A percentile compares a stretch with the other conserved stretches of the same genome.
Conservation (phyloP, 2,113 vertebrate species). For the Percopsis transmontana region DNA sequence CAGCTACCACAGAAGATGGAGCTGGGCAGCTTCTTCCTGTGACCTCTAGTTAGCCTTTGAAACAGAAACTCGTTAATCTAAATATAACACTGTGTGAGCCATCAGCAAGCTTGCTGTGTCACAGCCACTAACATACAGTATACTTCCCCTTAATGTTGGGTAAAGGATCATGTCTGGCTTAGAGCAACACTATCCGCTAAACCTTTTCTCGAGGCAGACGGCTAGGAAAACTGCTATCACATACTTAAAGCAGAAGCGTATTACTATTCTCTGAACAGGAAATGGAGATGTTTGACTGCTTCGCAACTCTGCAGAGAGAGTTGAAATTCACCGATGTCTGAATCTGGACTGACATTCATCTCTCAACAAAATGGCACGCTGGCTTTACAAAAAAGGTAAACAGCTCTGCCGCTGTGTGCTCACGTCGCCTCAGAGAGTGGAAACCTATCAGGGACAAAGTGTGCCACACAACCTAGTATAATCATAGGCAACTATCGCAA, state of each 20-base stretch:
- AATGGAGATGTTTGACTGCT: slow-evolving; percentile 14
- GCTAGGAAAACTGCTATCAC: not conserved
- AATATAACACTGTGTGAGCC: not conserved
- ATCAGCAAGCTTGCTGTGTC: slow-evolving; percentile 12
- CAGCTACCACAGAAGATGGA: not conserved
- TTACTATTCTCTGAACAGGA: not conserved
- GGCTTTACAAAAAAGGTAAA: not conserved
- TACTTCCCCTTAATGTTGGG: not conserved
- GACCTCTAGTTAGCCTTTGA: slow-evolving; percentile 16
- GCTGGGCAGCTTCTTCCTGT: slow-evolving; percentile 9
- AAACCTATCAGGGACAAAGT: not conserved
- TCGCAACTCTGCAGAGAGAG: slow-evolving; percentile 8
- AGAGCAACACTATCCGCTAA: not conserved
- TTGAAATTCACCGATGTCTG: not conserved
- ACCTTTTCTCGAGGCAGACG: slow-evolving; percentile 25
- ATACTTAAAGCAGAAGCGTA: slow-evolving; percentile 19
- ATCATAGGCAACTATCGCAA: slow-evolving; percentile 21
- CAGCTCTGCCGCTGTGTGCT: not conserved
- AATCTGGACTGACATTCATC: not conserved
- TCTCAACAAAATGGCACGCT: not conserved
- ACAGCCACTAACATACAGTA: not conserved
- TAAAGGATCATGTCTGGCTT: slow-evolving; percentile 15
- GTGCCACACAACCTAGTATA: not conserved
- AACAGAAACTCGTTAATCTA: slow-evolving; percentile 23
- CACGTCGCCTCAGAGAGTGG: not conserved